These are phyloP conservation scores for Eudorcas thomsonii DNA, from an alignment of 2,113 vertebrate genomes.

Conservation along the genomic window DNA sequence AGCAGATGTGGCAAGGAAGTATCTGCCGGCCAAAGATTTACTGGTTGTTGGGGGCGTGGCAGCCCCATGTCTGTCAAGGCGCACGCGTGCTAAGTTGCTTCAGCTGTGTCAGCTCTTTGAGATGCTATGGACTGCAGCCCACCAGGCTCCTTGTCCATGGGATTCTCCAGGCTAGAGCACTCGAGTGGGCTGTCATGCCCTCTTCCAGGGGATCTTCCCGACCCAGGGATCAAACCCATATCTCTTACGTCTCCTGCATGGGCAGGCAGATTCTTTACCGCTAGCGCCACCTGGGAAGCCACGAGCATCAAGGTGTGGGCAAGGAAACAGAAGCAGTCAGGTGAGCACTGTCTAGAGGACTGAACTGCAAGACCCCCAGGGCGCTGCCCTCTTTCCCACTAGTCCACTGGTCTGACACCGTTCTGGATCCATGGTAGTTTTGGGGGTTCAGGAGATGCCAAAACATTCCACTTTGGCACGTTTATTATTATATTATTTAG, in stretches of 20 bases:
- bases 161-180: neutral
- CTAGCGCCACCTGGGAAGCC: neutral
- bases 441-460: no score
- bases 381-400: neutral
- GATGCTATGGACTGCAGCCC: fast-evolving
- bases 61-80: fast-evolving
- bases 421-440: neutral
- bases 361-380: neutral
- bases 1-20: neutral
- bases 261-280: neutral
- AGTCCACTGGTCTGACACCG: no score
- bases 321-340: neutral
- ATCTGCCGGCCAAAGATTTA: neutral
- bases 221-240: neutral
- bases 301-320: neutral
- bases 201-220: neutral
- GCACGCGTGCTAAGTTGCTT: fast-evolving
- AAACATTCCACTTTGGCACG: neutral
- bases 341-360: neutral
- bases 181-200: neutral
- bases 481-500: neutral
- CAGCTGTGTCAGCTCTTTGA: neutral
- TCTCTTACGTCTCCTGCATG: neutral
- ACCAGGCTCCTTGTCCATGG: neutral
- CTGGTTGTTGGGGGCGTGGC: fast-evolving